Percentiles rank a stretch among this genome's conserved stretches.
phyloP scores from a whole-genome alignment of 2,888 invertebrate genomes.

The Stenurella melanura region DNA sequence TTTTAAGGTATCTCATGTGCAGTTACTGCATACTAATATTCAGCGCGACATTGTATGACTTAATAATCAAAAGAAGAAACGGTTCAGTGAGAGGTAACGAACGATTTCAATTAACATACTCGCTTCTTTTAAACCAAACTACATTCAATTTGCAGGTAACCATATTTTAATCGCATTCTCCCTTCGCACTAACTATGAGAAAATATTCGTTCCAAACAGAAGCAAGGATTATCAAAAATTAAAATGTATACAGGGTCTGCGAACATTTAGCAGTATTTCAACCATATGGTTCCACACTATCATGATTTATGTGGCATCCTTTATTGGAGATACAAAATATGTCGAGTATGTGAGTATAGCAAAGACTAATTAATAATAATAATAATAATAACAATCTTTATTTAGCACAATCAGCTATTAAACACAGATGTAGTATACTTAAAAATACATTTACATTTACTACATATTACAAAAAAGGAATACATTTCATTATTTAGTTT shows the following conservation, averaged over 20 bases:
- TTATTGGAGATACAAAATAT: background rate
- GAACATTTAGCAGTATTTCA: background rate
- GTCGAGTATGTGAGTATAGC: slow-evolving; percentile 23
- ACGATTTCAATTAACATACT: background rate
- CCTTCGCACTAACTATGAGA: background rate
- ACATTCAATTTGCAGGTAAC: background rate
- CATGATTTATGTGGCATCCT: background rate
- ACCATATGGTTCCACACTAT: background rate
- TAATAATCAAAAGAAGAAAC: background rate
- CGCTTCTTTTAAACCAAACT: background rate
- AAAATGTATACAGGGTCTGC: slow-evolving; percentile 22
- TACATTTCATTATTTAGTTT: too few species aligned
- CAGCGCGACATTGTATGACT: background rate
- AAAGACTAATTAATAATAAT: too few species aligned
- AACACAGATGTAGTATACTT: too few species aligned
- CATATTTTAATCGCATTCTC: slow-evolving; percentile 3
- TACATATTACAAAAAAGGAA: too few species aligned
- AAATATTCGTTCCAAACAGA: background rate
- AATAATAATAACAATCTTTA: too few species aligned
- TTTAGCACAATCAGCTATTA: too few species aligned
- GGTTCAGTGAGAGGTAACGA: background rate
- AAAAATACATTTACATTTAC: too few species aligned
- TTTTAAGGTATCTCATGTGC: background rate
- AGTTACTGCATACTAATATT: background rate
- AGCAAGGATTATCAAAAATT: slow-evolving; percentile 14